phyloP scores from a whole-genome alignment of 2,797 vertebrate genomes.

The Austrolebias charrua region DNA sequence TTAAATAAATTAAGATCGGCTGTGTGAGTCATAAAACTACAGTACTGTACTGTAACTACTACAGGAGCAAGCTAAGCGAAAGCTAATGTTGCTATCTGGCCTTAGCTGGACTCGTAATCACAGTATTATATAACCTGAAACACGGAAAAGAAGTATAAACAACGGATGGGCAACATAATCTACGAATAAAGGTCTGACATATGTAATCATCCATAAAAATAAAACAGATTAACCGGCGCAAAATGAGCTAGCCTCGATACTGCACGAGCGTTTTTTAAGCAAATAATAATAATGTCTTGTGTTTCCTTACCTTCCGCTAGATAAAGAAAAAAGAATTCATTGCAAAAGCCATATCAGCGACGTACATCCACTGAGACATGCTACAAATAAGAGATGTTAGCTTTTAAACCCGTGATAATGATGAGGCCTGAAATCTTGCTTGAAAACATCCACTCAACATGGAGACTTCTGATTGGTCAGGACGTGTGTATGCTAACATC shows the following conservation, averaged over 20 bases:
- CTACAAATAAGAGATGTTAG: constrained; percentile 10
- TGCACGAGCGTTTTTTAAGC: constrained; percentile 49
- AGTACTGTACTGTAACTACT: too few species aligned
- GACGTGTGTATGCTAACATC: background rate
- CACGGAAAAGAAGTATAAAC: too few species aligned
- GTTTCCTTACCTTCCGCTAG: constrained; percentile 78
- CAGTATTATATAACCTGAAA: too few species aligned
- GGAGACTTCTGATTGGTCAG: constrained; percentile 69
- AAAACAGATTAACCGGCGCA: background rate
- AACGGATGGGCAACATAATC: too few species aligned
- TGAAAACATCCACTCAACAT: constrained; percentile 13
- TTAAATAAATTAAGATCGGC: too few species aligned
- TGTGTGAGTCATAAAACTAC: too few species aligned
- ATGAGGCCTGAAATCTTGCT: constrained; percentile 29
- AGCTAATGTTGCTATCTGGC: too few species aligned
- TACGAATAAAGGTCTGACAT: too few species aligned
- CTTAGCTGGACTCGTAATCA: too few species aligned
- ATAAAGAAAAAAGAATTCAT: constrained; percentile 58
- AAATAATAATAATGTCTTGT: background rate
- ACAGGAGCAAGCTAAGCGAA: too few species aligned
- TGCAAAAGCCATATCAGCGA: constrained; percentile 43
- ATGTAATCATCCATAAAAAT: too few species aligned
- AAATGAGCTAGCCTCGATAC: constrained; percentile 30
- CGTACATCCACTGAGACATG: constrained; percentile 63
- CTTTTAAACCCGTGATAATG: constrained; percentile 9